Percentiles rank a stretch among this genome's conserved stretches.
Evolutionary conservation across 2,888 invertebrate species (phyloP).

Genomic region (Siphlonurus alternatus): DNA sequence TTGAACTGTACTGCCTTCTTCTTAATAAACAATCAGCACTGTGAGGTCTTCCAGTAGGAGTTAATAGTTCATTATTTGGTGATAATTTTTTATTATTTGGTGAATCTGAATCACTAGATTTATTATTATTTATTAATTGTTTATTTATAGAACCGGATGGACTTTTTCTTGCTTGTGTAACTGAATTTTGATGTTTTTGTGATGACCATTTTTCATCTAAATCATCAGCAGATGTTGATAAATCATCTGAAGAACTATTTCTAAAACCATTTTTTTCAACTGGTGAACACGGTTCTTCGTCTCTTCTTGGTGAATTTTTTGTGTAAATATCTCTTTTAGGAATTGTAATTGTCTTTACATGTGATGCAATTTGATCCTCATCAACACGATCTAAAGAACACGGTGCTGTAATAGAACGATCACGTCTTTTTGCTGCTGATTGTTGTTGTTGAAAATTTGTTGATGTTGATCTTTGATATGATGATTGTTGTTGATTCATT

Average conservation of each 20-base stretch:
- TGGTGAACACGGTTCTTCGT: background rate
- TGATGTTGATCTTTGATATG: background rate
- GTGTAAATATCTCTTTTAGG: background rate
- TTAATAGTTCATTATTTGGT: background rate
- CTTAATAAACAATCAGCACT: background rate
- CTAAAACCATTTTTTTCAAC: constrained; percentile 1
- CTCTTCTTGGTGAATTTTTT: no score
- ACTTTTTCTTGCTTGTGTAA: background rate
- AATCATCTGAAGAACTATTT: background rate
- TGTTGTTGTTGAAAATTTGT: background rate
- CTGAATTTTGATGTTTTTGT: background rate
- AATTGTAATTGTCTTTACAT: background rate
- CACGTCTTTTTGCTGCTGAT: background rate
- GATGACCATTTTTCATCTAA: background rate
- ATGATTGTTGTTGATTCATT: no score
- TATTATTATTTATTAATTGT: background rate
- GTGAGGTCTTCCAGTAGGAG: background rate
- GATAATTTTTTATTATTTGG: background rate
- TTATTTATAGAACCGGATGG: background rate
- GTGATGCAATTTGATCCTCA: background rate
- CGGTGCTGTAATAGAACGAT: background rate
- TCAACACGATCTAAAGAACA: background rate
- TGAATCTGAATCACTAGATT: background rate
- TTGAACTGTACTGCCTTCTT: background rate
- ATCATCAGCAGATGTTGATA: background rate